Evolutionary conservation across 2,113 vertebrate species (phyloP).

Genomic region (Pungitius pungitius): DNA sequence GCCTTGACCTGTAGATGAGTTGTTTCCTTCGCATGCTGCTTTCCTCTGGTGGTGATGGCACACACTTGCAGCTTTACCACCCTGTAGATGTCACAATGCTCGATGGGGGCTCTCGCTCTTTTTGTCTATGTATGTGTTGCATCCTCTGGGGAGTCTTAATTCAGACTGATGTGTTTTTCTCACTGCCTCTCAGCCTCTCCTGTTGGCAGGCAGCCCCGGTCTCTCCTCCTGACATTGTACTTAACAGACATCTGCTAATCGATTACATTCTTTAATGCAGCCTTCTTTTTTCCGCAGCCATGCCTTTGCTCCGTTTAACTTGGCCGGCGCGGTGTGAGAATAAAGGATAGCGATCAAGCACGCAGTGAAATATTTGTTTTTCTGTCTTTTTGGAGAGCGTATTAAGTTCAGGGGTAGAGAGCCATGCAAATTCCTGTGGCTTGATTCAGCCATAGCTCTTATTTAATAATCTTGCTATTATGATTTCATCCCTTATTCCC

Average conservation of each 20-base stretch:
- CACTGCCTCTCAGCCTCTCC: slow-evolving; percentile 31
- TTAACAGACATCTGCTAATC: slow-evolving; percentile 62
- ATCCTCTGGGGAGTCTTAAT: slow-evolving; percentile 18
- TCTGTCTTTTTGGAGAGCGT: slow-evolving; percentile 68
- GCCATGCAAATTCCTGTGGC: slow-evolving; percentile 68
- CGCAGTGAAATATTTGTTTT: slow-evolving; percentile 74
- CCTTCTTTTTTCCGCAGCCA: slow-evolving; percentile 34
- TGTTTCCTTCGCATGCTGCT: slow-evolving; percentile 41
- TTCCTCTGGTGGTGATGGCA: slow-evolving; percentile 59
- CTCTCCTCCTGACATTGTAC: slow-evolving; percentile 51
- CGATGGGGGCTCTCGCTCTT: background rate
- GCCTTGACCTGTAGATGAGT: no score
- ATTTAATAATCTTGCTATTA: slow-evolving; percentile 62
- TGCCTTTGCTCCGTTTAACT: slow-evolving; percentile 56
- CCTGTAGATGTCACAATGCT: background rate
- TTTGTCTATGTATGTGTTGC: slow-evolving; percentile 23
- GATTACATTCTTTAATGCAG: slow-evolving; percentile 62
- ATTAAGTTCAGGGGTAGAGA: slow-evolving; percentile 50
- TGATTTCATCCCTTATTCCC: slow-evolving; percentile 51
- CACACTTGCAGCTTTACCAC: slow-evolving; percentile 1
- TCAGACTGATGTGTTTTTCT: slow-evolving; percentile 55
- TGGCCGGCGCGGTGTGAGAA: slow-evolving; percentile 66
- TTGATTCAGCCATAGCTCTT: slow-evolving; percentile 27
- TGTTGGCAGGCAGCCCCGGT: slow-evolving; percentile 26
- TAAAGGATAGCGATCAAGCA: slow-evolving; percentile 63